phyloP scores from a whole-genome alignment of 2,797 vertebrate species.

The Hydrophis major region DNA sequence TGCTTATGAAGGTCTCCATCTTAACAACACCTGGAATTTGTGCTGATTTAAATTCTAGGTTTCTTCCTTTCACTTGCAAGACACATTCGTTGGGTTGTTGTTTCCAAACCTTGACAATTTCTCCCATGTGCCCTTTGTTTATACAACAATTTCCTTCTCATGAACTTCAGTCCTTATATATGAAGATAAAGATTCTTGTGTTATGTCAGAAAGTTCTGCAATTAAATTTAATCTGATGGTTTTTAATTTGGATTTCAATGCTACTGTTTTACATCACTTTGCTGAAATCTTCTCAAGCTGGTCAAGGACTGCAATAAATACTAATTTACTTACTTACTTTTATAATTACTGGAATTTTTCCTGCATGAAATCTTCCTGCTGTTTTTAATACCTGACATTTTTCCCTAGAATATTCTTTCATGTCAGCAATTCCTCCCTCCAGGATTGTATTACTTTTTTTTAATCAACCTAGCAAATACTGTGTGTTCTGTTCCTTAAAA shows the following conservation, averaged over 20 bases:
- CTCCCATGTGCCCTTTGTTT: background rate
- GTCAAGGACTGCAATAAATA: background rate
- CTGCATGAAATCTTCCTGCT: background rate
- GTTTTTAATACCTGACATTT: background rate
- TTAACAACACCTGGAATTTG: background rate
- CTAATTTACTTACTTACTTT: background rate
- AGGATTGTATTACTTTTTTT: conserved; percentile 64
- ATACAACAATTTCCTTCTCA: background rate
- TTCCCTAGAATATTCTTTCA: conserved; percentile 53
- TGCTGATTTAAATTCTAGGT: background rate
- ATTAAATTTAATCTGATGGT: background rate
- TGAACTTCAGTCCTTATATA: background rate
- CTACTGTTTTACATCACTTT: background rate
- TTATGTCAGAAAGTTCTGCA: background rate
- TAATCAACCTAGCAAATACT: background rate
- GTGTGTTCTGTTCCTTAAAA: background rate
- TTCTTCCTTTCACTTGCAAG: background rate
- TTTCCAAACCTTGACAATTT: background rate
- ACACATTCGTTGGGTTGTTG: background rate
- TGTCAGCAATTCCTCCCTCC: conserved; percentile 75
- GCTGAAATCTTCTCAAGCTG: background rate
- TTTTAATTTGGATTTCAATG: background rate
- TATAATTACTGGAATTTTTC: background rate
- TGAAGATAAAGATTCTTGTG: background rate
- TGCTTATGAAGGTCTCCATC: background rate